phyloP scores from a whole-genome alignment of 2,797 vertebrate species.

The Aselliscus stoliczkanus region DNA sequence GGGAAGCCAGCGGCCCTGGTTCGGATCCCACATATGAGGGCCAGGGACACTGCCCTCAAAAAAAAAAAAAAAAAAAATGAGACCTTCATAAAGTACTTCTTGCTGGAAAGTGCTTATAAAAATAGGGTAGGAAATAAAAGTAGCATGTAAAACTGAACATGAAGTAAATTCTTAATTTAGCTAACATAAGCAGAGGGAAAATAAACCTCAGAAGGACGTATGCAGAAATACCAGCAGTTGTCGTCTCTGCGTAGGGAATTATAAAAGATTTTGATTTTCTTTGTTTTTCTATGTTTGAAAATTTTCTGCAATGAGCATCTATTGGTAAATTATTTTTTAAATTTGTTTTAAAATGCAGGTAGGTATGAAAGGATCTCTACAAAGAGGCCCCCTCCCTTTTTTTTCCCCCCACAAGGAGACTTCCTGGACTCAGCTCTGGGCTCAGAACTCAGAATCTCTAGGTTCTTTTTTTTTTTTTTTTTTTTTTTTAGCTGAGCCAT shows the following conservation, averaged over 20 bases:
- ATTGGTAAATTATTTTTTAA: neutral
- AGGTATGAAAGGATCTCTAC: neutral
- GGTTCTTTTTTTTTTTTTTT: neutral
- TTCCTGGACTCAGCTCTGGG: neutral
- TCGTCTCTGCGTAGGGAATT: neutral
- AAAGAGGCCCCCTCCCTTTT: no score
- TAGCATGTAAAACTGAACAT: neutral
- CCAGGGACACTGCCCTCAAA: no score
- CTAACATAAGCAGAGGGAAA: neutral
- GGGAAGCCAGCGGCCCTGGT: no score
- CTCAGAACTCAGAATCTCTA: neutral
- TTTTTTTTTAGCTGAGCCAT: no score
- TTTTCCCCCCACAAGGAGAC: neutral
- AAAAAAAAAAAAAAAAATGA: no score
- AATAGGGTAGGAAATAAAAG: neutral
- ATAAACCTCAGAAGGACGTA: neutral
- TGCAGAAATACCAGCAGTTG: slow-evolving; percentile 5
- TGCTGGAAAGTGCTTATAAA: neutral
- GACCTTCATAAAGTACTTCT: neutral
- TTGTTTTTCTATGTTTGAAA: neutral
- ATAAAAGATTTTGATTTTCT: neutral
- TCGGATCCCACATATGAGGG: no score
- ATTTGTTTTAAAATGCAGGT: neutral
- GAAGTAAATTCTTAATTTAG: neutral
- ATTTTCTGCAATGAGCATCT: neutral